Conservation (phyloP, 2,797 vertebrate species). For the Huso huso region DNA sequence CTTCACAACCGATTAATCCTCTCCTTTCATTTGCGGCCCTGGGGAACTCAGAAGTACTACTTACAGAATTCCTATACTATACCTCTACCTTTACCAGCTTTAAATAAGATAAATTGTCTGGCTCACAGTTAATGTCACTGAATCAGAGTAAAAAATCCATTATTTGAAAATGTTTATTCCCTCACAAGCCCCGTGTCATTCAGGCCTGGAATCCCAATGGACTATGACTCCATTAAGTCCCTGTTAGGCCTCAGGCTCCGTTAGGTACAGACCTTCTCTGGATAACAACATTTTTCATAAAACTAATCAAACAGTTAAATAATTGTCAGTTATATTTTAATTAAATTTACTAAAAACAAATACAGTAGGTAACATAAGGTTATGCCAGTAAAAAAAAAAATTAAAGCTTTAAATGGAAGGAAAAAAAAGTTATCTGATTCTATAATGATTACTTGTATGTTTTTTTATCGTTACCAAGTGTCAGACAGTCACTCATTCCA, state of each 20-base stretch:
- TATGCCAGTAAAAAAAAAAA: too few species aligned
- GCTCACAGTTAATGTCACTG: constrained; percentile 28
- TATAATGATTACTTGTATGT: constrained; percentile 12
- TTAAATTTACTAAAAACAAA: too few species aligned
- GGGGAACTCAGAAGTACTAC: too few species aligned
- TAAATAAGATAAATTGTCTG: constrained; percentile 36
- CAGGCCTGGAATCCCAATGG: constrained; percentile 28
- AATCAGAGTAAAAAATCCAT: constrained; percentile 35
- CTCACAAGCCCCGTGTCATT: constrained; percentile 27
- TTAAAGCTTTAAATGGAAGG: too few species aligned
- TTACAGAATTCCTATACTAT: too few species aligned
- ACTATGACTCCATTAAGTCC: constrained; percentile 31
- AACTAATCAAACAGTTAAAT: too few species aligned
- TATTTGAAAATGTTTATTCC: constrained; percentile 31
- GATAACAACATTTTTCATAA: too few species aligned
- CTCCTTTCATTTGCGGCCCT: too few species aligned
- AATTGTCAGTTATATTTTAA: too few species aligned
- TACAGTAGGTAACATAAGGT: too few species aligned
- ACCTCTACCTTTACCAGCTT: constrained; percentile 4
- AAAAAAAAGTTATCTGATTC: constrained; percentile 28
- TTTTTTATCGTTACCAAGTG: constrained; percentile 18
- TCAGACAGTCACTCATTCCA: background rate
- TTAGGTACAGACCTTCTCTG: constrained; percentile 15
- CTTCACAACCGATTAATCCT: too few species aligned
- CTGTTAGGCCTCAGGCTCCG: constrained; percentile 19